Conservation (phyloP, 2,113 vertebrate genomes). For the Amazona vittata region DNA sequence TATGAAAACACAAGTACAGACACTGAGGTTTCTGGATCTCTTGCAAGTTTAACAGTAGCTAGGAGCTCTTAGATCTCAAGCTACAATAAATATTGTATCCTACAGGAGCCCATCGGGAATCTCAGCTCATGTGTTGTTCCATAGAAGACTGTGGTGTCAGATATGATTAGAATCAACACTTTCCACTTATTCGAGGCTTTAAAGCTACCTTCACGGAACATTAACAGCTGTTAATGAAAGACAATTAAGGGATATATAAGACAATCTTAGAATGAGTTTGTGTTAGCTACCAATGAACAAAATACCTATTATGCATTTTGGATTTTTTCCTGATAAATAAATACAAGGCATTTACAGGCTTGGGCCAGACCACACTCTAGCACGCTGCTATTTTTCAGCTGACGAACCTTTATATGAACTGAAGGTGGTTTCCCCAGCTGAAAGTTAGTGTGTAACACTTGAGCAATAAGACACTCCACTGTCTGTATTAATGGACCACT, state of each 20-base stretch:
- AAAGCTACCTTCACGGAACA: slow-evolving; percentile 58
- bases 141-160: slow-evolving; percentile 75
- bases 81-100: slow-evolving; percentile 78
- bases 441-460: background rate
- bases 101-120: slow-evolving; percentile 67
- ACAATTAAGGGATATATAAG: background rate
- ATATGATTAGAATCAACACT: slow-evolving; percentile 77
- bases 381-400: slow-evolving; percentile 1
- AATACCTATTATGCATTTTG: background rate
- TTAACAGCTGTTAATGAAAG: slow-evolving; percentile 42
- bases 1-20: slow-evolving; percentile 47
- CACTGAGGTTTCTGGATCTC: slow-evolving; percentile 56
- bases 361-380: background rate
- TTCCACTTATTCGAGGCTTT: slow-evolving; percentile 60
- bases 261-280: background rate
- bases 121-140: slow-evolving; percentile 64
- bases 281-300: background rate
- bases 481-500: slow-evolving; percentile 9
- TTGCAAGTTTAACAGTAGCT: slow-evolving; percentile 66
- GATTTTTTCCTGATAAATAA: background rate
- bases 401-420: slow-evolving; percentile 6
- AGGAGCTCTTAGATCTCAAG: slow-evolving; percentile 73
- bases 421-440: slow-evolving; percentile 37
- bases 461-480: background rate
- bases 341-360: background rate